Percentiles rank a stretch among this genome's conserved stretches.
Conservation (phyloP, 2,797 vertebrate genomes). For the Mus minutoides region DNA sequence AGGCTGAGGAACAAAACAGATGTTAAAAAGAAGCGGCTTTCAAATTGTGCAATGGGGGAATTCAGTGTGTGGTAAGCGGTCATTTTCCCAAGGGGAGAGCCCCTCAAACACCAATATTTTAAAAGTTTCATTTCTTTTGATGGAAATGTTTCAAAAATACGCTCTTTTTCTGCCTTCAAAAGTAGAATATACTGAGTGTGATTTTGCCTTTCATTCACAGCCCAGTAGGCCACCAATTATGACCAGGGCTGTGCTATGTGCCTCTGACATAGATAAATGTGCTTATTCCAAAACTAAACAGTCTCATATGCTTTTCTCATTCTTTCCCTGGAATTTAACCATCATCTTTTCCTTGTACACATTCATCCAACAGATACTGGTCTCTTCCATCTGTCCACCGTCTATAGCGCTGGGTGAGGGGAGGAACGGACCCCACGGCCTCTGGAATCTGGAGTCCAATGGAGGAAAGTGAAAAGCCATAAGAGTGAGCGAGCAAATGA, state of each 20-base stretch:
- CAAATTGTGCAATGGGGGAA: background rate
- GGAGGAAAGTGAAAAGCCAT: background rate
- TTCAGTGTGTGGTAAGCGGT: background rate
- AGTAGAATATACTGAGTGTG: constrained; percentile 10
- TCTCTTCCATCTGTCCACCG: background rate
- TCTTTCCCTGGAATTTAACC: background rate
- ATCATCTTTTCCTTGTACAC: background rate
- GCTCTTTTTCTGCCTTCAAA: constrained; percentile 31
- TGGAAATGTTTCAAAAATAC: constrained; percentile 28
- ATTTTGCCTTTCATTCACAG: background rate
- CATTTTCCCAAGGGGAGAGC: background rate
- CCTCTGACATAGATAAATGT: background rate
- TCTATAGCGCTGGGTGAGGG: background rate
- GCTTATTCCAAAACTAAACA: background rate
- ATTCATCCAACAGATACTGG: background rate
- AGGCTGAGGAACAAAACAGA: background rate
- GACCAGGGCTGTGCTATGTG: background rate
- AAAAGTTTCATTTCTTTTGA: constrained; percentile 33
- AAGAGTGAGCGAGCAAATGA: background rate
- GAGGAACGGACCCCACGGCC: background rate
- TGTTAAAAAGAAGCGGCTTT: background rate
- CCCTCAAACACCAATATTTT: background rate
- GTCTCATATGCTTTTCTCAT: background rate
- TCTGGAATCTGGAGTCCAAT: background rate
- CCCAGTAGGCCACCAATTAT: background rate